Conservation (phyloP, 2,797 vertebrate genomes). For the Poecile montanus region DNA sequence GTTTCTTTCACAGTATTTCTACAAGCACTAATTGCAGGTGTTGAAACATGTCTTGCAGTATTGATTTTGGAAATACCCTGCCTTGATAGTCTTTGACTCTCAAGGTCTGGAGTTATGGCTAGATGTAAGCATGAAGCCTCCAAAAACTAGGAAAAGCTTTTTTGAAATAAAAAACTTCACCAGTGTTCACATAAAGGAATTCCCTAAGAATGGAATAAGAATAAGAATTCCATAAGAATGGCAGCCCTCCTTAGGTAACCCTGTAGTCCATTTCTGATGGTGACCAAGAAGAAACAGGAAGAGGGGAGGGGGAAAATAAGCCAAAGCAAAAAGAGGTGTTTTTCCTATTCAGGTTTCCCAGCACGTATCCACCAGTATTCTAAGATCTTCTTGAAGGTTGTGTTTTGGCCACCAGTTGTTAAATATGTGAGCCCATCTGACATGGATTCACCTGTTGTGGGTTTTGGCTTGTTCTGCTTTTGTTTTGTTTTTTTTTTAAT, state of each 20-base stretch:
- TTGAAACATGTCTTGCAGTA: not conserved
- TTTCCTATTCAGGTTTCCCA: not conserved
- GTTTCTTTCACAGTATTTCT: not conserved
- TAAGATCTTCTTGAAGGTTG: not conserved
- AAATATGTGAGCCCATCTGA: not conserved
- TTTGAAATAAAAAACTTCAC: not conserved
- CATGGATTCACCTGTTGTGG: not conserved
- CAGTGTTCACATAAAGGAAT: not conserved
- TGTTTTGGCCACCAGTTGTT: not conserved
- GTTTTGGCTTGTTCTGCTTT: not conserved
- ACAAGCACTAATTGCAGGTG: not conserved
- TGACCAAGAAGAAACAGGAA: not conserved
- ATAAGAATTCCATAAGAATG: not conserved
- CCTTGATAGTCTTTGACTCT: not conserved
- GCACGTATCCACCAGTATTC: not conserved
- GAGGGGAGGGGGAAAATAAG: not conserved
- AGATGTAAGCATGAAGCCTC: not conserved
- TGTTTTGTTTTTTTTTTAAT: not conserved
- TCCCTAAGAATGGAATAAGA: not conserved
- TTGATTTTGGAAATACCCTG: not conserved
- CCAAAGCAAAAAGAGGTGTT: not conserved
- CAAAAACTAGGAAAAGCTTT: not conserved
- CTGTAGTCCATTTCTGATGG: not conserved
- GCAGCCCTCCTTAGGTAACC: not conserved
- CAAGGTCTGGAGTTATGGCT: not conserved